Evolutionary conservation across 2,113 vertebrate species (phyloP), one percentile per base, ranked within the genome.

Genomic region (sheep (Ovis aries)): DNA sequence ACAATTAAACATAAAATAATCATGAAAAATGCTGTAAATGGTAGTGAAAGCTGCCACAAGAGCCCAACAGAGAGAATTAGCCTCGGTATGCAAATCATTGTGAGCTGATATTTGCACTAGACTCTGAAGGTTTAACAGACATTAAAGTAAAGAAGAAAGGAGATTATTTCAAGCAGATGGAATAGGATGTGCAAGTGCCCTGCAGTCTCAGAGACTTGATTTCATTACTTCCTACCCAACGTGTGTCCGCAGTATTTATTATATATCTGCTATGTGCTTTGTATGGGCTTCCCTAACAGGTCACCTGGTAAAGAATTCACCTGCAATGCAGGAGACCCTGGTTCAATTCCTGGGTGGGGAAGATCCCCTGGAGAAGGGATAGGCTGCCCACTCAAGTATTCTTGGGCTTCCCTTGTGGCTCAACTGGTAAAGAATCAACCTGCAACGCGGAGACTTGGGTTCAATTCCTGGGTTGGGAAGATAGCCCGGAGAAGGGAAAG

Each of bases 1-100:
- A 85, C 13, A 82, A 88, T 33, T 95, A 81, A 71, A 88, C 83
- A 12, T 52, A 43, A 96, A 89, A 60, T 25, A 29, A 77, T 78
- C 80, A n/a, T 55, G 2, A 78, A 94, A 94, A 45, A 40, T 71
- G 6, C 16, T 85, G 8, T 33, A 23, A 45, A 57, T 90, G 43
- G 13, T 94, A 92, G 48, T 53, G 16, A 19, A 84, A 43, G 25
- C 67, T 60, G 1, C 10, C 29, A 74, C 12, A 6, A 48, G 14
- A 43, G 14, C 90, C 21, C 84, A 77, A 67, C 0, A 43, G 31
- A 60, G 2, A 53, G 3, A 87, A 43, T 1, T 16, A 52, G n/a
- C 23, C 19, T n/a, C 4, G 0, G 5, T 81, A 5, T 55, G 36
- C 45, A n/a, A 55, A 36, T 57, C 10, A 74, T 15, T 17, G 17